A percentile compares a stretch with the other conserved stretches of the same genome.
Evolutionary conservation across 2,113 vertebrate species (phyloP).

Genomic region (Salvelinus fontinalis): DNA sequence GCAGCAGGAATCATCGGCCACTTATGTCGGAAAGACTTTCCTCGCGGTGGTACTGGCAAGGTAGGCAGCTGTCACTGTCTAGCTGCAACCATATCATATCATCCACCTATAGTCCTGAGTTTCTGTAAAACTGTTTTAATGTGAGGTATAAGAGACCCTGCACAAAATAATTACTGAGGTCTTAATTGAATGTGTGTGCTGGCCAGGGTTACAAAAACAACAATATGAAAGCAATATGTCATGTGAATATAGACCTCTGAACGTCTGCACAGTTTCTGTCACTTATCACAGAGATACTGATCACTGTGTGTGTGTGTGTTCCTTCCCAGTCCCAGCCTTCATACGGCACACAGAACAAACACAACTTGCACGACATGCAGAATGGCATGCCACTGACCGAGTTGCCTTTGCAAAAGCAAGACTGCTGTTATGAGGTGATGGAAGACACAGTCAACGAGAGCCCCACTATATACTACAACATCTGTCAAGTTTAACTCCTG

Average conservation of each 20-base stretch:
- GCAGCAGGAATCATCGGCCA: constrained; percentile 85
- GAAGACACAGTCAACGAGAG: constrained; percentile 59
- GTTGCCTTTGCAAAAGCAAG: constrained; percentile 63
- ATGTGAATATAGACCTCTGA: neutral
- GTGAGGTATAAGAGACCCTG: no score
- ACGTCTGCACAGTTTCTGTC: neutral
- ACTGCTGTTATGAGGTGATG: constrained; percentile 61
- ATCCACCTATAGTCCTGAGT: neutral
- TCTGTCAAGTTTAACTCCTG: constrained; percentile 78
- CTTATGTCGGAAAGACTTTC: constrained; percentile 80
- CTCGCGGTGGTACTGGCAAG: constrained; percentile 57
- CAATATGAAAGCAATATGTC: no score
- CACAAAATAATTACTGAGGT: neutral
- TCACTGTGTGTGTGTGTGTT: neutral
- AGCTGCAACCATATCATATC: neutral
- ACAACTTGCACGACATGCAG: constrained; percentile 40
- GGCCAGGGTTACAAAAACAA: neutral
- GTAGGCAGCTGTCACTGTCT: constrained; percentile 37
- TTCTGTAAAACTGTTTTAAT: no score
- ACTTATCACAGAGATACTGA: neutral
- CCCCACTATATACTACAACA: constrained; percentile 78
- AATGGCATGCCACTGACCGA: constrained; percentile 66
- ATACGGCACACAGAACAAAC: constrained; percentile 54
- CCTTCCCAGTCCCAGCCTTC: constrained; percentile 51
- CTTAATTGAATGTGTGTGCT: neutral